Evolutionary conservation across 1,140 invertebrate species (phyloP).

Genomic region (Spodoptera frugiperda): DNA sequence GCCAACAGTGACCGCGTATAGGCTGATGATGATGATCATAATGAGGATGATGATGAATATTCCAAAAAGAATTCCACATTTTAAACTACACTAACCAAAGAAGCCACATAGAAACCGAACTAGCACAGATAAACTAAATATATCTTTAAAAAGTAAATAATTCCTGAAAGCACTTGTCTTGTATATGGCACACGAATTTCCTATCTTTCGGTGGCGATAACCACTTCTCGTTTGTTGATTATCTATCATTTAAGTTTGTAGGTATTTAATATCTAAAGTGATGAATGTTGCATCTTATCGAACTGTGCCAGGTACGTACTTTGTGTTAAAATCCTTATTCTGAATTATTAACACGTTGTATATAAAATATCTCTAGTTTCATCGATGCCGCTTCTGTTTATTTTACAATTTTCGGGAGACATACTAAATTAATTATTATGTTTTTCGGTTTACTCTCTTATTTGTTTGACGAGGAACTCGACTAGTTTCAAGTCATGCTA

Average conservation of each 20-base stretch:
- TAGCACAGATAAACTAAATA: too few relatives aligned
- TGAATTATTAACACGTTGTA: neutral
- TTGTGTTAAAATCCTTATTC: neutral
- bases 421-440: too few relatives aligned
- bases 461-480: too few relatives aligned
- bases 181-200: neutral
- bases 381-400: neutral
- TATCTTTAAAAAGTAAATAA: neutral
- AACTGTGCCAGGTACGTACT: constrained; percentile 18
- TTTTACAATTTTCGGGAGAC: too few relatives aligned
- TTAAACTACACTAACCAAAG: too few relatives aligned
- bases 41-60: too few relatives aligned
- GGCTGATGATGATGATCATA: too few relatives aligned
- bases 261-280: constrained; percentile 37
- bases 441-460: too few relatives aligned
- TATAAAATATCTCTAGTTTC: neutral
- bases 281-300: constrained; percentile 29
- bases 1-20: too few relatives aligned
- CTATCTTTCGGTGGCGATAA: constrained; percentile 3
- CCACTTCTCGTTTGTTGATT: constrained; percentile 21
- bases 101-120: too few relatives aligned
- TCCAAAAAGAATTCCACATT: too few relatives aligned
- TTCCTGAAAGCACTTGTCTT: constrained; percentile 9
- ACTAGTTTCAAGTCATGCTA: too few relatives aligned
- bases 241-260: neutral